Evolutionary conservation across 2,888 invertebrate species (phyloP), one percentile per base, ranked within the genome.

Genomic region (Drosophila fungiperda): DNA sequence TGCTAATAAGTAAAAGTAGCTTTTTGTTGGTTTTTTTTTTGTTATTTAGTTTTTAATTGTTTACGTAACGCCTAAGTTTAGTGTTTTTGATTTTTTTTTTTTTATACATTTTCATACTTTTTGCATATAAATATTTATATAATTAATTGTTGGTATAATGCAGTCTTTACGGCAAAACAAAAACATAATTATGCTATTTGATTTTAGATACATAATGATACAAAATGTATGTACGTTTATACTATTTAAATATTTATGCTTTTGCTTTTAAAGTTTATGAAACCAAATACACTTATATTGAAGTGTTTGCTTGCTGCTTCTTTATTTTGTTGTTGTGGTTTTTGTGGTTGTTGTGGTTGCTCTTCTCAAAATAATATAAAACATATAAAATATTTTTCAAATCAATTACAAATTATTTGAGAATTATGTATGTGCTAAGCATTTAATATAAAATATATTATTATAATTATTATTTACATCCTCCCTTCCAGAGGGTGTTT

Each of bases 131-230:
- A 72, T 55, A 29, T 80, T 77, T 82, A 75, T 80, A 81, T 81
- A 80, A 72, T 80, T 82, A 84, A 86, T 90, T 85, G 91, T 92
- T 92, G 92, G 91, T 92, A 92, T 92, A 92, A 92, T 91, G 92
- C 92, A 92, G 92, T 92, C 92, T 92, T 92, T 91, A 91, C 90
- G 92, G 92, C 92, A 92, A 91, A 92, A 91, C 74, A 85, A 90
- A 90, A 90, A 83, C 81, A 90, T 73, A 88, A 88, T 86, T 78
- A 90, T 86, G 87, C 76, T 85, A 80, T 88, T 85, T 86, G 80
- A 71, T 45, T 76, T 76, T 78, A 71, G 87, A 87, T 84, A 82
- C 83, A 78, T 85, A 87, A 85, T 79, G 85, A 76, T 87, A 85
- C 62, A 87, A 83, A 84, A 87, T 87, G 87, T 78, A 84, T 82